phyloP scores from a whole-genome alignment of 2,888 invertebrate species.

The Erebia epiphron region DNA sequence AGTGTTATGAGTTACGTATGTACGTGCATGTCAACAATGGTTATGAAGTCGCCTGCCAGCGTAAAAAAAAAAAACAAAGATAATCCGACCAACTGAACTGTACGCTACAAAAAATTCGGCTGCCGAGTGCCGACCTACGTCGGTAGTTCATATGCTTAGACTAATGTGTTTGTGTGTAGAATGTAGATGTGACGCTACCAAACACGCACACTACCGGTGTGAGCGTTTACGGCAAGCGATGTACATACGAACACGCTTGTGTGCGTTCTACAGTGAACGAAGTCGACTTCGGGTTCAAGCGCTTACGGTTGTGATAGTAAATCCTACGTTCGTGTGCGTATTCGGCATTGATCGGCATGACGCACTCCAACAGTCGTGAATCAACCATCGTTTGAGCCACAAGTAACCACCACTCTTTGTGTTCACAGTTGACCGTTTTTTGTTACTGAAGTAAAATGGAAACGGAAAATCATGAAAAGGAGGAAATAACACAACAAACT shows the following conservation, averaged over 20 bases:
- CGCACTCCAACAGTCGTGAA: not conserved
- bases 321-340: not conserved
- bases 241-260: too few relatives aligned
- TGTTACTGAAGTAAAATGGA: not conserved
- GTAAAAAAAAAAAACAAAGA: too few relatives aligned
- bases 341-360: slow-evolving; percentile 1
- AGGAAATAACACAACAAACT: not conserved
- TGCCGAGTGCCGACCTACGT: too few relatives aligned
- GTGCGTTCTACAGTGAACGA: not conserved
- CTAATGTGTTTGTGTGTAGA: too few relatives aligned
- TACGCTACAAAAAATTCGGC: too few relatives aligned
- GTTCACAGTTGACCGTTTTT: not conserved
- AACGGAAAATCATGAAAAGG: not conserved
- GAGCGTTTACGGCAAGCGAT: not conserved
- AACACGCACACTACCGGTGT: not conserved
- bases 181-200: too few relatives aligned
- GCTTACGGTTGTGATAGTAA: not conserved
- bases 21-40: too few relatives aligned
- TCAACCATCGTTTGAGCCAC: not conserved
- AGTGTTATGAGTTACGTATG: too few relatives aligned
- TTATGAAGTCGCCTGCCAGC: too few relatives aligned
- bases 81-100: too few relatives aligned
- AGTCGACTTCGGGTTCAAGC: not conserved
- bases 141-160: too few relatives aligned
- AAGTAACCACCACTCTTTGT: not conserved